Evolutionary conservation across 2,113 vertebrate species (phyloP).

Genomic region (Dinomys branickii): DNA sequence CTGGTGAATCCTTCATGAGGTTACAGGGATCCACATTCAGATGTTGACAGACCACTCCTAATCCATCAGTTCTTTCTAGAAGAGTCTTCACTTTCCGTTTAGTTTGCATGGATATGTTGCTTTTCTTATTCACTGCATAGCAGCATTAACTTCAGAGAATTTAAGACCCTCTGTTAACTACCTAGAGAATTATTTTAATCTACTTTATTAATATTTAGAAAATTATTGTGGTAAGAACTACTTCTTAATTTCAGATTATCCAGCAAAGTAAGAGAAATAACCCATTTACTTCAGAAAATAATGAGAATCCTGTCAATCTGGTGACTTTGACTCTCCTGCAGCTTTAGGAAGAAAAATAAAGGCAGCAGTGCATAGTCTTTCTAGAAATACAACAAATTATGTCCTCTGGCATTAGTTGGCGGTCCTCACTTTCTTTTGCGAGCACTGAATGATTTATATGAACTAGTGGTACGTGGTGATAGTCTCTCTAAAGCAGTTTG

Average conservation of each 20-base stretch:
- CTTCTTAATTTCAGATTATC: slow-evolving; percentile 41
- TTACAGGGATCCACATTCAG: neutral
- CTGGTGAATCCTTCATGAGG: neutral
- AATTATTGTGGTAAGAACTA: slow-evolving; percentile 4
- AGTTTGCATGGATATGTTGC: slow-evolving; percentile 2
- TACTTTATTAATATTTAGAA: slow-evolving; percentile 9
- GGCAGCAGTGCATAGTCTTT: neutral
- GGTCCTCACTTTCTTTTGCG: neutral
- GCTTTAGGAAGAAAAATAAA: slow-evolving; percentile 19
- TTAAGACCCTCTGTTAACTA: neutral
- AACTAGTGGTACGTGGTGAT: neutral
- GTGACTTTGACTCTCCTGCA: neutral
- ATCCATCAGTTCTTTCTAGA: neutral
- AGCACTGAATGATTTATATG: neutral
- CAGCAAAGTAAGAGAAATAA: slow-evolving; percentile 30
- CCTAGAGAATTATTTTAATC: neutral
- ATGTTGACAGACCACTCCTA: neutral
- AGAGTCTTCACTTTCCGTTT: neutral
- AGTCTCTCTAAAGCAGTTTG: neutral
- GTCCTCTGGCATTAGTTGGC: neutral
- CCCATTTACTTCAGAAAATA: slow-evolving; percentile 32
- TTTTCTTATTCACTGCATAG: slow-evolving; percentile 2
- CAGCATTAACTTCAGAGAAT: slow-evolving; percentile 18
- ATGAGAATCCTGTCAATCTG: slow-evolving; percentile 12
- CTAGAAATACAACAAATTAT: neutral